Conservation (phyloP, 2,888 invertebrate species). For the Myopa tessellatipennis region DNA sequence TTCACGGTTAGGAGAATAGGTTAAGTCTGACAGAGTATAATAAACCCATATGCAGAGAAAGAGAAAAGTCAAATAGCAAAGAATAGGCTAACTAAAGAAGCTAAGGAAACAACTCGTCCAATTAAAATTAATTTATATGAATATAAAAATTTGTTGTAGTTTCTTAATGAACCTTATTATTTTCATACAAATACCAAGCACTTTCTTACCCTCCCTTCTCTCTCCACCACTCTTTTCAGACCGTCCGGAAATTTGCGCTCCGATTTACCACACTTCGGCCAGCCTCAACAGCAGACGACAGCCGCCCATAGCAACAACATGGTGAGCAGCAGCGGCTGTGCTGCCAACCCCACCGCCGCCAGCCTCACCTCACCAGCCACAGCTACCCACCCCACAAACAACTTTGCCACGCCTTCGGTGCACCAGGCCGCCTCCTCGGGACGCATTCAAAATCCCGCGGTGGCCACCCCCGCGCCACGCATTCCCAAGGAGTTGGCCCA, state of each 20-base stretch:
- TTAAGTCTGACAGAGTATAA: too few relatives aligned
- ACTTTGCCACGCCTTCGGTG: background rate
- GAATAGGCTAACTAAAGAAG: too few relatives aligned
- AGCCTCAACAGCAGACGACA: constrained; percentile 54
- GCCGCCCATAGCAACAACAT: constrained; percentile 35
- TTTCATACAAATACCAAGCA: too few relatives aligned
- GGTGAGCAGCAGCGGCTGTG: constrained; percentile 9
- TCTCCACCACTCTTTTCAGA: constrained; percentile 60
- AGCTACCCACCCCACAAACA: background rate
- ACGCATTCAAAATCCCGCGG: constrained; percentile 64
- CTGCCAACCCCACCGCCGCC: constrained; percentile 25
- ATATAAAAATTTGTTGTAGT: too few relatives aligned
- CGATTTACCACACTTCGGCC: constrained; percentile 65
- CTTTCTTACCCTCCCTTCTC: too few relatives aligned
- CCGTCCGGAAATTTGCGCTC: constrained; percentile 69
- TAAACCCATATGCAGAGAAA: too few relatives aligned
- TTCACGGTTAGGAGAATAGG: too few relatives aligned
- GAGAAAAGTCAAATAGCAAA: too few relatives aligned
- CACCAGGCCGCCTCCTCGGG: constrained; percentile 47
- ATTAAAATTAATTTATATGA: too few relatives aligned
- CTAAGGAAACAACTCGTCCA: too few relatives aligned
- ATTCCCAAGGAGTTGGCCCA: constrained; percentile 67
- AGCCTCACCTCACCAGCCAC: background rate
- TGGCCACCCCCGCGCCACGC: constrained; percentile 64
- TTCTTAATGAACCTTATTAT: too few relatives aligned